Evolutionary conservation across 2,888 invertebrate genomes (phyloP).

Genomic region (Drosophila mettleri): DNA sequence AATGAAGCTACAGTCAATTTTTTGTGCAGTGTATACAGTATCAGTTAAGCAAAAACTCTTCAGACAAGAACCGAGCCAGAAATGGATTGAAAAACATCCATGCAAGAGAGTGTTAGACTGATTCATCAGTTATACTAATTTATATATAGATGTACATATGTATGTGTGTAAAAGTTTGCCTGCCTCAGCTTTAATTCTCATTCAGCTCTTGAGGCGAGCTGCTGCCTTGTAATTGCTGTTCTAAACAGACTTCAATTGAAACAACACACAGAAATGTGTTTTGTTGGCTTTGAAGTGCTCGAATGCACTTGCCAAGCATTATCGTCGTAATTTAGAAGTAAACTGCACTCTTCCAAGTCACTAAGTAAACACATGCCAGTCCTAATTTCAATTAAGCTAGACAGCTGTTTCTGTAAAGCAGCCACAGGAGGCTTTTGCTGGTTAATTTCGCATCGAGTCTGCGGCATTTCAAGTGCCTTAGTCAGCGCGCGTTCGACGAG

Average conservation of each 20-base stretch:
- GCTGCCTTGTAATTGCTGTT: neutral
- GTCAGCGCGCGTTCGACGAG: slow-evolving; percentile 22
- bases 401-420: slow-evolving; percentile 45
- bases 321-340: slow-evolving; percentile 20
- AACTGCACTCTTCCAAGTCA: slow-evolving; percentile 49
- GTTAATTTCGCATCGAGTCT: slow-evolving; percentile 28
- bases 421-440: slow-evolving; percentile 16
- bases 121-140: neutral
- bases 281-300: slow-evolving; percentile 1
- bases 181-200: neutral
- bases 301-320: slow-evolving; percentile 33
- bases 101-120: neutral
- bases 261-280: slow-evolving; percentile 1
- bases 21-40: neutral
- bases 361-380: slow-evolving; percentile 54
- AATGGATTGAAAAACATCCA: neutral
- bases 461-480: slow-evolving; percentile 49
- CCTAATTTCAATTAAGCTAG: slow-evolving; percentile 48
- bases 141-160: too few relatives aligned
- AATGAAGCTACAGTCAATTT: neutral
- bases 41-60: neutral
- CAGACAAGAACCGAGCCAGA: neutral
- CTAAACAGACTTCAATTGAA: slow-evolving; percentile 5
- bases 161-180: neutral
- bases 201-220: neutral